phyloP scores from a whole-genome alignment of 2,888 invertebrate genomes.

The Watsonalla cultraria region DNA sequence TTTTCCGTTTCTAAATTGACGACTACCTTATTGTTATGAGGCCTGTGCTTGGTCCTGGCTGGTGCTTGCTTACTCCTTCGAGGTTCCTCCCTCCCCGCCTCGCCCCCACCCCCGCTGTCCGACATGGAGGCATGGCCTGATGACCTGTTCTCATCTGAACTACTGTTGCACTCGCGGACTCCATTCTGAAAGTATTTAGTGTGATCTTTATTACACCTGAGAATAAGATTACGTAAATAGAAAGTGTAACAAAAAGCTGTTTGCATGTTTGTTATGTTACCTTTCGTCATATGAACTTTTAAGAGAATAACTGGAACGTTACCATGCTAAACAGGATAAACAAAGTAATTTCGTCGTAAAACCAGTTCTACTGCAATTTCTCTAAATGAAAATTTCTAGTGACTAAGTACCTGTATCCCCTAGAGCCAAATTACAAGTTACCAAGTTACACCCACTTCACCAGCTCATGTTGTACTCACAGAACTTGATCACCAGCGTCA shows the following conservation, averaged over 20 bases:
- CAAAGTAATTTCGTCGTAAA: too few relatives aligned
- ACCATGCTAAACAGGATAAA: too few relatives aligned
- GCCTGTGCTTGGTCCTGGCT: conserved; percentile 81
- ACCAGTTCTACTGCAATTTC: too few relatives aligned
- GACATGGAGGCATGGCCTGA: conserved; percentile 96
- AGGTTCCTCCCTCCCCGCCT: conserved; percentile 68
- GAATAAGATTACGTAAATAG: too few relatives aligned
- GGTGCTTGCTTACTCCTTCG: conserved; percentile 81
- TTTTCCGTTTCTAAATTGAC: background rate
- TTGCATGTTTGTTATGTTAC: too few relatives aligned
- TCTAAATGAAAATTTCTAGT: too few relatives aligned
- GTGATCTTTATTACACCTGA: too few relatives aligned
- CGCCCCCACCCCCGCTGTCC: conserved; percentile 86
- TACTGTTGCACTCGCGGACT: conserved; percentile 87
- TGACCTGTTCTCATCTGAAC: conserved; percentile 93
- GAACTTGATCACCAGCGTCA: conserved; percentile 8
- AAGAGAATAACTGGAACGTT: too few relatives aligned
- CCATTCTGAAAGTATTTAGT: conserved; percentile 64
- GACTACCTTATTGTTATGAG: conserved; percentile 62
- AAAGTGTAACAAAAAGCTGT: too few relatives aligned
- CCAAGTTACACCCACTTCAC: background rate
- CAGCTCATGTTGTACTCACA: background rate
- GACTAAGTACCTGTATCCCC: too few relatives aligned
- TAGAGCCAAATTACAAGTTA: too few relatives aligned
- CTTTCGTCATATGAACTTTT: too few relatives aligned